Conservation (phyloP, 2,797 vertebrate species). For the Tapirus indicus region DNA sequence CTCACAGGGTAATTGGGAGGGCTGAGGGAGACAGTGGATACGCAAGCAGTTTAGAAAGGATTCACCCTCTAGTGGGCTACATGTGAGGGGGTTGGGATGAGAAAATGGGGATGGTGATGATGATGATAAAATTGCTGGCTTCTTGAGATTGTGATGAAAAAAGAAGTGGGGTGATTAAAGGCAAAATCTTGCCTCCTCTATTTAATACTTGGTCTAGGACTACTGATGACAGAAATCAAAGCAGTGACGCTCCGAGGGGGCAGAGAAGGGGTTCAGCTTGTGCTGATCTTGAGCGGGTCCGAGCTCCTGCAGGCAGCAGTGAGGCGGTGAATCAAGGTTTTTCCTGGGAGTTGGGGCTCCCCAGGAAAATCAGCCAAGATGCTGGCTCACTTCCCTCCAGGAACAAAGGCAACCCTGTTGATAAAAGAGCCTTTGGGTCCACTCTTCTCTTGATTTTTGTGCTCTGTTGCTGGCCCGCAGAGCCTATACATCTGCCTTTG, state of each 20-base stretch:
- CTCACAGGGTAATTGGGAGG: background rate
- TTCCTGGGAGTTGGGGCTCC: background rate
- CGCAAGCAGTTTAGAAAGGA: background rate
- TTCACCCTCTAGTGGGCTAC: accelerated
- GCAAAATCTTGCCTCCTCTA: background rate
- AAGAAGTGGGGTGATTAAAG: background rate
- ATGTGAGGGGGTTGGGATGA: accelerated
- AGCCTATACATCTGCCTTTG: background rate
- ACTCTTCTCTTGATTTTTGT: background rate
- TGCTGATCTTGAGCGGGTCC: background rate
- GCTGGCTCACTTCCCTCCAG: background rate
- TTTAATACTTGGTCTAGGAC: background rate
- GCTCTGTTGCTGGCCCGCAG: background rate
- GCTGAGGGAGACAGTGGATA: background rate
- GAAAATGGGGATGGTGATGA: background rate
- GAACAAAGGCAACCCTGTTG: background rate
- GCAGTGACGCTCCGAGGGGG: too few species aligned
- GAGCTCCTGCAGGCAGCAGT: background rate
- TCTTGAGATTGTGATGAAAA: constrained; percentile 18
- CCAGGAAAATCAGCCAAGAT: background rate
- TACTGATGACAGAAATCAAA: background rate
- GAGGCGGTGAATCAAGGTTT: background rate
- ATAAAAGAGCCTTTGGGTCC: background rate
- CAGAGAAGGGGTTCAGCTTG: accelerated
- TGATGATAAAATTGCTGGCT: background rate